Base-by-base conservation (phyloP, 2,888 invertebrate species). In the Julus scandinavius region DNA sequence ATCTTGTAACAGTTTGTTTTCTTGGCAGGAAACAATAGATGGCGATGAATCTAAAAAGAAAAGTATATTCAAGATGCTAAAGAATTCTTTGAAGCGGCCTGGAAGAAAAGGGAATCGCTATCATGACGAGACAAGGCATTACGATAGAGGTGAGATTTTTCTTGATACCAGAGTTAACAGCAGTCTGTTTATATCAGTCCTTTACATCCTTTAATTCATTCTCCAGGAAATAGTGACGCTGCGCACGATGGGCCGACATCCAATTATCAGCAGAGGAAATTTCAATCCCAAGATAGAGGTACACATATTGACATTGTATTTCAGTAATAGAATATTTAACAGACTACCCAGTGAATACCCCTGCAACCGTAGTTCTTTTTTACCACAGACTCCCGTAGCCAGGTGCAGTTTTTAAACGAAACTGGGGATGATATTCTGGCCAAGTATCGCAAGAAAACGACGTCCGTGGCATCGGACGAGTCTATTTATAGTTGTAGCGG, bases 401-500 rank as follows among this genome's bases (percentile, higher is more conserved):
- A 72, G 29, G 72, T 72, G 72, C 72, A 72, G 29, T 72, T 72
- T 85, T 40, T 88, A 17, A 40, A 29, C 38, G 88, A 88, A 58
- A 88, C 86, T 58, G 95, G 96, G 0, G 98, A 98, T 91, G 98
- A 98, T 91, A 99, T 99, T 91, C 94, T 99, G 90, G 98, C 97
- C 83, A 99, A 98, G 93, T 99, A 99, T 93, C 94, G 98, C 4
- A 94, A 89, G 50, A 89, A 89, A 50, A 54, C 88, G 20, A 38
- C 89, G 20, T 89, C 29, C 94, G 93, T 88, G 93, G 93, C 54
- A 94, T 93, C 90, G 93, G 93, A 87, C 38, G 87, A 88, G 90
- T 72, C 72, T 29, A 29, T 72, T 13, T 72, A 72, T 29, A 72
- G 72, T 29, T 72, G 72, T n/a, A 90, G 50, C 45, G 85, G 50